phyloP scores from a whole-genome alignment of 2,888 invertebrate species.

The Tinea semifulvella region DNA sequence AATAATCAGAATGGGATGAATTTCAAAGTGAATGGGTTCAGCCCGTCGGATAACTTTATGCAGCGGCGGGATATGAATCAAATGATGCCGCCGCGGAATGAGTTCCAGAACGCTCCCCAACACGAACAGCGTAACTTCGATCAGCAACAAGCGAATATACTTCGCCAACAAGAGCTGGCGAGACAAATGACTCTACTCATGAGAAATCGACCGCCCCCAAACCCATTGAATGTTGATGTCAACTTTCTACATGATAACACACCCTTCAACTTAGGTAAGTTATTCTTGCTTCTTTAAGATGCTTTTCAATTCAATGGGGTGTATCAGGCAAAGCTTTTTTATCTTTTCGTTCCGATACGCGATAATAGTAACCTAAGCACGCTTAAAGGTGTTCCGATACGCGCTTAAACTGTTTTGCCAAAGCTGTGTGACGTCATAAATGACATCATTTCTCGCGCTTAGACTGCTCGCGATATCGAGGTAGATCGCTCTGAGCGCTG shows the following conservation, averaged over 20 bases:
- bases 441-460: no score
- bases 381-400: no score
- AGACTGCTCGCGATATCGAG: no score
- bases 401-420: no score
- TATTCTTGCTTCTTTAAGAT: not conserved
- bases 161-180: slow-evolving; percentile 53
- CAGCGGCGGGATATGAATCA: slow-evolving; percentile 42
- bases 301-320: no score
- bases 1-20: slow-evolving; percentile 31
- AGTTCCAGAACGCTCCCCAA: slow-evolving; percentile 29
- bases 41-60: slow-evolving; percentile 37
- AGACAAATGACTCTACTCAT: slow-evolving; percentile 53
- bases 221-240: slow-evolving; percentile 52
- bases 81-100: slow-evolving; percentile 34
- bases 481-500: no score
- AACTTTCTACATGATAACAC: slow-evolving; percentile 53
- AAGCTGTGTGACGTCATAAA: no score
- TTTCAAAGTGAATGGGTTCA: slow-evolving; percentile 48
- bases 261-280: slow-evolving; percentile 53
- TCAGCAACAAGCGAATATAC: slow-evolving; percentile 36
- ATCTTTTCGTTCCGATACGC: no score
- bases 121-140: slow-evolving; percentile 40
- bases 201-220: slow-evolving; percentile 50
- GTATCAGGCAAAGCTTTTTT: no score
- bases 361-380: no score